Conservation (phyloP, 2,797 vertebrate species). For the Brachyrhaphis roseni region DNA sequence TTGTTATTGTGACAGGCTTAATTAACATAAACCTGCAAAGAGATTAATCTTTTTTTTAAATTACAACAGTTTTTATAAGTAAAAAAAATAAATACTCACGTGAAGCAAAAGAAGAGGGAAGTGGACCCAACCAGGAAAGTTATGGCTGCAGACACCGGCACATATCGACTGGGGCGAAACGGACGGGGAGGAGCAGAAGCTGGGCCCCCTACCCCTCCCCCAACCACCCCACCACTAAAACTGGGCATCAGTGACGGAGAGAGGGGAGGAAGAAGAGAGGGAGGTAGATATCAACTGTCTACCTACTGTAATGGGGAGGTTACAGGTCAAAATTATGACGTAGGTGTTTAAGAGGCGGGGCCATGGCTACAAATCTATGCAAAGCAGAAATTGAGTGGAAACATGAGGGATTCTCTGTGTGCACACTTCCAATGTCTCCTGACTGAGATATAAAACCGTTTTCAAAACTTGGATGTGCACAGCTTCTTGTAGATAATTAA, state of each 20-base stretch:
- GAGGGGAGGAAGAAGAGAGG: constrained; percentile 54
- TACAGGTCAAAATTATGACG: constrained; percentile 58
- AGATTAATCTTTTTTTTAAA: background rate
- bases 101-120: constrained; percentile 97
- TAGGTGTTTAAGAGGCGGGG: constrained; percentile 28
- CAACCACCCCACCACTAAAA: constrained; percentile 79
- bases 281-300: constrained; percentile 58
- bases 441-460: constrained; percentile 32
- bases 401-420: constrained; percentile 28
- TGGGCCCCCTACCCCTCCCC: constrained; percentile 78
- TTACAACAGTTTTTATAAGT: background rate
- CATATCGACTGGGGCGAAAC: constrained; percentile 96
- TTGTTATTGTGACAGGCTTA: too few species aligned
- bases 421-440: constrained; percentile 26
- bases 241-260: constrained; percentile 77
- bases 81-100: constrained; percentile 83
- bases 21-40: background rate
- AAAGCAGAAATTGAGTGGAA: constrained; percentile 54
- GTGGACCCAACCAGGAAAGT: constrained; percentile 95
- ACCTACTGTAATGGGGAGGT: constrained; percentile 39
- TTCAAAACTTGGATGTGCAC: constrained; percentile 36
- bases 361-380: constrained; percentile 61
- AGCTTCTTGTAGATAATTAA: constrained; percentile 44
- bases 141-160: constrained; percentile 94
- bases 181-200: constrained; percentile 85